phyloP scores from a whole-genome alignment of 2,113 vertebrate genomes.

The Coracopsis vasa region DNA sequence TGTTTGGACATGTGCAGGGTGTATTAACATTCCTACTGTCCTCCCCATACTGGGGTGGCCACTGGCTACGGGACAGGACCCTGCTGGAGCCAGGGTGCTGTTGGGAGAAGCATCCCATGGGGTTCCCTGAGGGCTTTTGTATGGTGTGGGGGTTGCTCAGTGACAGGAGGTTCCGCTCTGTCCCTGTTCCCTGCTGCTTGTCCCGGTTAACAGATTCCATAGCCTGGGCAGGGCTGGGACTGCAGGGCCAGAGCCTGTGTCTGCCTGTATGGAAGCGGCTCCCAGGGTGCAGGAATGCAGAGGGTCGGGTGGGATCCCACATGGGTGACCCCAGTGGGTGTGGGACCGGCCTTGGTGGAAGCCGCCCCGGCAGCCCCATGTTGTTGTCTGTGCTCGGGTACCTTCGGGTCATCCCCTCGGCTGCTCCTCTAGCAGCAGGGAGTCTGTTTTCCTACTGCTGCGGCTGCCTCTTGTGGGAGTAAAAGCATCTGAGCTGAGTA shows the following conservation, averaged over 20 bases:
- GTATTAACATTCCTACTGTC: neutral
- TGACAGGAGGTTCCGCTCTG: neutral
- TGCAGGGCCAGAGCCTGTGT: neutral
- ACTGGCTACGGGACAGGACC: neutral
- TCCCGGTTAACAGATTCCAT: neutral
- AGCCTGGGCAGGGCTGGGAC: neutral
- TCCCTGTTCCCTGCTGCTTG: neutral
- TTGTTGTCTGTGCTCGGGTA: neutral
- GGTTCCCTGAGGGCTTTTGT: accelerated
- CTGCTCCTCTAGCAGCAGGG: neutral
- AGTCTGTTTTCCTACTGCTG: neutral
- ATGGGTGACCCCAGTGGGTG: neutral
- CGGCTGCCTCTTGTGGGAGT: neutral
- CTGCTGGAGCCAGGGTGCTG: neutral
- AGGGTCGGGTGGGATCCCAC: neutral
- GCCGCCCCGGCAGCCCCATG: neutral
- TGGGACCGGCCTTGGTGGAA: neutral
- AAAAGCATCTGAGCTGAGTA: neutral
- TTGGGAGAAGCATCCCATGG: neutral
- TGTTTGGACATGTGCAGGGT: neutral
- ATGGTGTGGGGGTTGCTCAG: neutral
- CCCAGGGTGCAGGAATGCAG: neutral
- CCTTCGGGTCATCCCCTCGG: neutral
- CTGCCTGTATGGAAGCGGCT: neutral
- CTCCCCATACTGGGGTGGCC: neutral